A percentile compares a stretch with the other conserved stretches of the same genome.
Evolutionary conservation across 2,888 invertebrate species (phyloP).

Genomic region (Disparrhopalites patrizii): DNA sequence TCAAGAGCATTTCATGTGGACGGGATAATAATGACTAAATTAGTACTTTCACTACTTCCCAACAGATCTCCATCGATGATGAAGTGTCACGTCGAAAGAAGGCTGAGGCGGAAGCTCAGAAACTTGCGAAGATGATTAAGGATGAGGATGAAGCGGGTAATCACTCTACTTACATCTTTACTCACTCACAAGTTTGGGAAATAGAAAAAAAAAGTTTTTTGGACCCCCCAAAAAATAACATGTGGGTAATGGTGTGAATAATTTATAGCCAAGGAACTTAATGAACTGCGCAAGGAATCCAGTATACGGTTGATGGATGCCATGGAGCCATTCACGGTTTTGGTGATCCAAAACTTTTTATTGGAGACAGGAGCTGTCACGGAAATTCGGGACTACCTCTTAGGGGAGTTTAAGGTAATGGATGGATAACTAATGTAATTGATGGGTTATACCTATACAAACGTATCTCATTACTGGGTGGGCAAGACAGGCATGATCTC

Average conservation of each 20-base stretch:
- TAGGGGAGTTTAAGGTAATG: slow-evolving; percentile 42
- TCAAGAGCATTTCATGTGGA: no score
- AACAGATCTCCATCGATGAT: slow-evolving; percentile 44
- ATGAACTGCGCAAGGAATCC: slow-evolving; percentile 33
- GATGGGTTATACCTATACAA: no score
- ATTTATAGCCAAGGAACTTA: slow-evolving; percentile 25
- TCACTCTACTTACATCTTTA: neutral
- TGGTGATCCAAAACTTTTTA: slow-evolving; percentile 43
- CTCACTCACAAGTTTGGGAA: neutral
- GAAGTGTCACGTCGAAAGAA: slow-evolving; percentile 37
- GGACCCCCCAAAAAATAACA: no score
- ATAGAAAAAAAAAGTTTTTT: neutral
- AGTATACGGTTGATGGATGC: slow-evolving; percentile 37
- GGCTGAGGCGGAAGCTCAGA: slow-evolving; percentile 39
- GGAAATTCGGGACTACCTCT: slow-evolving; percentile 43
- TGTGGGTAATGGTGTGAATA: no score
- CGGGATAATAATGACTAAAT: no score
- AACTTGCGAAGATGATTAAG: slow-evolving; percentile 33
- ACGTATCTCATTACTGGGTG: no score
- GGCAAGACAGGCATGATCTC: no score
- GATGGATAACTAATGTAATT: no score
- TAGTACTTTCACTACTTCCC: no score
- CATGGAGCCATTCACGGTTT: slow-evolving; percentile 36
- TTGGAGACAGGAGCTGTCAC: slow-evolving; percentile 47
- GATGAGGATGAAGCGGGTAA: slow-evolving; percentile 32